Evolutionary conservation across 2,113 vertebrate species (phyloP).

Genomic region (Sylvicapra grimmia): DNA sequence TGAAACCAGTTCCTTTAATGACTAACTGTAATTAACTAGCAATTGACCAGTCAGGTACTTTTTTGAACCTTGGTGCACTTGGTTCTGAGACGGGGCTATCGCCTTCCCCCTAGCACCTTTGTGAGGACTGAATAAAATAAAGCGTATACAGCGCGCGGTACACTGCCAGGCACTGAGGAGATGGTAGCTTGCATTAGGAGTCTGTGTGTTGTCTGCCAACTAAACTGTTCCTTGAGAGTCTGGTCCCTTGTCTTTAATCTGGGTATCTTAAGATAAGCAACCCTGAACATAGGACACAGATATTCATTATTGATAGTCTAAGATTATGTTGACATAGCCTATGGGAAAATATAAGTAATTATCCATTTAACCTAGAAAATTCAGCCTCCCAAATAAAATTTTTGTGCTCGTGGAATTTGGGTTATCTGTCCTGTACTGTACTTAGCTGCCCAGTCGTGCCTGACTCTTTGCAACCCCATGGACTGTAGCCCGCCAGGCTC

Average conservation of each 20-base stretch:
- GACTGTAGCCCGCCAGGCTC: neutral
- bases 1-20: neutral
- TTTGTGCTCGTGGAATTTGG: slow-evolving; percentile 21
- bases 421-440: neutral
- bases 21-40: neutral
- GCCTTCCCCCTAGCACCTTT: neutral
- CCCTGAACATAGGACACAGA: neutral
- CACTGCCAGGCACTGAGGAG: neutral
- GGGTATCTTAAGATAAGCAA: neutral
- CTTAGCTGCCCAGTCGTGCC: neutral
- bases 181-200: neutral
- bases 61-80: neutral
- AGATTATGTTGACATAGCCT: slow-evolving; percentile 11
- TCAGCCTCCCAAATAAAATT: slow-evolving; percentile 17
- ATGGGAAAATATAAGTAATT: slow-evolving; percentile 28
- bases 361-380: slow-evolving; percentile 30
- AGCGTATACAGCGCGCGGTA: neutral
- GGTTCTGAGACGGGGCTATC: neutral
- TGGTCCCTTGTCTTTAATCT: neutral
- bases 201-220: neutral
- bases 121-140: neutral
- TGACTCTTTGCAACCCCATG: neutral
- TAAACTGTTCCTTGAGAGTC: neutral
- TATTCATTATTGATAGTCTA: slow-evolving; percentile 22
- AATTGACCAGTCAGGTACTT: neutral